Evolutionary conservation across 2,113 vertebrate genomes (phyloP).

Genomic region (Petrocephalus microphthalmus): DNA sequence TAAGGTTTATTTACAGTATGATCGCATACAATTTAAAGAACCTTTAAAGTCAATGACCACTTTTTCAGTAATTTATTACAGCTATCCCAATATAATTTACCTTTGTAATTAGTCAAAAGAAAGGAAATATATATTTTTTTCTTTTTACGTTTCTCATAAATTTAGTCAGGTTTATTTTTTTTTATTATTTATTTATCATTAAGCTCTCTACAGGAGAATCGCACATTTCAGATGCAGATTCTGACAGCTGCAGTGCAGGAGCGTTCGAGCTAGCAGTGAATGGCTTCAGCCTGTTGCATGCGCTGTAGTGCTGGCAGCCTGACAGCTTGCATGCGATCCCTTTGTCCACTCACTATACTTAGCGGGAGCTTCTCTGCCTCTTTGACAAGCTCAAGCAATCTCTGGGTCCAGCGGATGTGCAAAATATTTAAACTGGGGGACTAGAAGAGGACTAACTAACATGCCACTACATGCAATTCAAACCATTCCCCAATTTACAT

Average conservation of each 20-base stretch:
- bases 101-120: neutral
- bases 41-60: slow-evolving; percentile 21
- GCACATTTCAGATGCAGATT: neutral
- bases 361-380: neutral
- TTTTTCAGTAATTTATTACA: neutral
- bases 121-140: neutral
- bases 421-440: neutral
- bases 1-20: neutral
- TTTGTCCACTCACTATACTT: neutral
- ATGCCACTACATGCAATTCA: neutral
- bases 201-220: neutral
- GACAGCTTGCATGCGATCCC: neutral
- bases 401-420: neutral
- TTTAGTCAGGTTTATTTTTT: neutral
- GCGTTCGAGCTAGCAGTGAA: neutral
- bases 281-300: neutral
- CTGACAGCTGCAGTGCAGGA: neutral
- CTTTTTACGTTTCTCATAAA: neutral
- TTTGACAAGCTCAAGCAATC: neutral
- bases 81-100: neutral
- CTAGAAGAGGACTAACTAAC: neutral
- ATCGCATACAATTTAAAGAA: neutral
- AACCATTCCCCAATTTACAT: neutral
- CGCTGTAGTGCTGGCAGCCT: neutral
- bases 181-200: neutral